A percentile compares a stretch with the other conserved stretches of the same genome.
These are phyloP conservation scores for Moxostoma hubbsi DNA, from an alignment of 2,797 vertebrate genomes.

Conservation along the genomic window DNA sequence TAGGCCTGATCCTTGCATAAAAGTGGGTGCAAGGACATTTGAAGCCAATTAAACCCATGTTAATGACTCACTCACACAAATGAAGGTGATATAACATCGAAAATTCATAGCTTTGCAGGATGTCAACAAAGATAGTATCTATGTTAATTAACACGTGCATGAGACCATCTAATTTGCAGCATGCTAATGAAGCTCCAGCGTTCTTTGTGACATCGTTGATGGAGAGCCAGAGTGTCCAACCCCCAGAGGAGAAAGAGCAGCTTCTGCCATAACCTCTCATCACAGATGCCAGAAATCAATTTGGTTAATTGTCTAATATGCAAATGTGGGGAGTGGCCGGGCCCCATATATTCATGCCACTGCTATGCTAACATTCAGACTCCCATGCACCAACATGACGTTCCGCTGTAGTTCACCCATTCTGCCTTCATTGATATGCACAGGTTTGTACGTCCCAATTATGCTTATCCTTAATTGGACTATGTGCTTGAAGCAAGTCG, in stretches of 20 bases:
- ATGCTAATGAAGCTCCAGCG: constrained; percentile 77
- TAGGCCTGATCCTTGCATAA: constrained; percentile 6
- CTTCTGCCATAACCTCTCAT: constrained; percentile 58
- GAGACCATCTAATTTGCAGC: constrained; percentile 79
- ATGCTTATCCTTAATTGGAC: constrained; percentile 60
- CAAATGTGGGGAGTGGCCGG: constrained; percentile 67
- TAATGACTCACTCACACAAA: constrained; percentile 69
- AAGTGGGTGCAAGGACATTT: constrained; percentile 17
- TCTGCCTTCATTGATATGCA: constrained; percentile 57
- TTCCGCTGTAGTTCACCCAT: constrained; percentile 19
- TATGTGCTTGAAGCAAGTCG: constrained; percentile 55
- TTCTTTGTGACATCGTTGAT: constrained; percentile 74
- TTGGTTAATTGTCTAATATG: constrained; percentile 83
- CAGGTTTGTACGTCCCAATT: constrained; percentile 58
- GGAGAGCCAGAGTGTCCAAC: constrained; percentile 66
- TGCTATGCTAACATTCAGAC: constrained; percentile 15
- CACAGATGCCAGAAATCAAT: constrained; percentile 74
- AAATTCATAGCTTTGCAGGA: constrained; percentile 71
- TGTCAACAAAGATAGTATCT: constrained; percentile 73
- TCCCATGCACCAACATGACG: constrained; percentile 27
- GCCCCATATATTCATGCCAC: constrained; percentile 13
- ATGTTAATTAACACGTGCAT: constrained; percentile 77
- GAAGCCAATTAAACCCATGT: constrained; percentile 69
- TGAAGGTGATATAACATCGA: constrained; percentile 68
- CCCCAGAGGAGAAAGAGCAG: constrained; percentile 70